phyloP scores from a whole-genome alignment of 2,113 vertebrate species.

The Otus sunia region DNA sequence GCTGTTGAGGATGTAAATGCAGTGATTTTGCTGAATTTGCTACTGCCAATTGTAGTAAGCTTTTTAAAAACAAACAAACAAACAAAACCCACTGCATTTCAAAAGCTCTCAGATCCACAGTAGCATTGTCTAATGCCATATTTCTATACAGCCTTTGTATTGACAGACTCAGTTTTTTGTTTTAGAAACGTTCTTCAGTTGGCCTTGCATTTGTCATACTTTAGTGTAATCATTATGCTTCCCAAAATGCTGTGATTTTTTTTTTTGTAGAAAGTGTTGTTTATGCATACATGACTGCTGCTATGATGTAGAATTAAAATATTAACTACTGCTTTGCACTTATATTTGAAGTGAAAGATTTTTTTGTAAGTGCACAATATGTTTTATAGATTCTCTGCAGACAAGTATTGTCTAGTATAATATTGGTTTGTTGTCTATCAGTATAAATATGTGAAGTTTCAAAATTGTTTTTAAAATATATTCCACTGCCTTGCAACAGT shows the following conservation, averaged over 20 bases:
- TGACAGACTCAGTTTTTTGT: background rate
- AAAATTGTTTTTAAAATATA: background rate
- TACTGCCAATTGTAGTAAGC: constrained; percentile 3
- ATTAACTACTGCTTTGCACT: constrained; percentile 41
- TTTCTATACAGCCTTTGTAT: constrained; percentile 24
- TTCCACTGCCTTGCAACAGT: constrained; percentile 21
- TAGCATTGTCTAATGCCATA: background rate
- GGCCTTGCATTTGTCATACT: constrained; percentile 20
- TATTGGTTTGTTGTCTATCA: constrained; percentile 2
- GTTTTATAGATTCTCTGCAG: constrained; percentile 5
- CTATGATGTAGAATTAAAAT: constrained; percentile 34
- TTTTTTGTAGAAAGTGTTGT: constrained; percentile 15
- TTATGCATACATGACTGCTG: constrained; percentile 30
- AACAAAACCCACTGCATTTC: constrained; percentile 9
- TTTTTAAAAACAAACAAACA: too few species aligned
- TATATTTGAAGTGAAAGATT: constrained; percentile 15
- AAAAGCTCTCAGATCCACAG: constrained; percentile 5
- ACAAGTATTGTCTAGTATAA: background rate
- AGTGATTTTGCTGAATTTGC: background rate
- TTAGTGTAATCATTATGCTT: constrained; percentile 34
- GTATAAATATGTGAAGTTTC: constrained; percentile 12
- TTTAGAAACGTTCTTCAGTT: background rate
- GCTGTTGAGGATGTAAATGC: background rate
- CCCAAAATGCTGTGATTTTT: constrained; percentile 11
- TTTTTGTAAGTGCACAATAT: background rate